Evolutionary conservation across 2,113 vertebrate genomes (phyloP), one percentile per base, ranked within the genome.

Genomic region (Carassius carassius): DNA sequence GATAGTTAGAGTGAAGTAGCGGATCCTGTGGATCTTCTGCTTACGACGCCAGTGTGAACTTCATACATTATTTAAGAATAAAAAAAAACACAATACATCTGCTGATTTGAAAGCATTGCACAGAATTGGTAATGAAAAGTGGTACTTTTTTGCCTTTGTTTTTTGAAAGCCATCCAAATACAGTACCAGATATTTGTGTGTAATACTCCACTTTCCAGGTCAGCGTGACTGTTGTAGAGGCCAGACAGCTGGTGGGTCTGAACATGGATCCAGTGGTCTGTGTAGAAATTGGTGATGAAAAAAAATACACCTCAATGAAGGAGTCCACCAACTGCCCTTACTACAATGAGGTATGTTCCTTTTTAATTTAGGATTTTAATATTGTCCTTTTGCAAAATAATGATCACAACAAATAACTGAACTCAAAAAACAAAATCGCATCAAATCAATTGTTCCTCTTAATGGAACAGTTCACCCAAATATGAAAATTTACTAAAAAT

Each of bases 221-320:
- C 88, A 99, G 96, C 88, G 85, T 99, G 92, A 99, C 97, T 0
- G 88, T 99, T 67, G 96, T 99, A 0, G 98, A 99, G 90, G 98
- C 96, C 9, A 94, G 98, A 88, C 98, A 99, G 94, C 94, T 99
- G 11, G 95, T 99, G 75, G 98, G 98, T 29, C 93, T 98, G 80
- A 99, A 99, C 92, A 98, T 99, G 98, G 98, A 99, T 90, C 98
- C 98, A 0, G 96, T 99, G 91, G 98, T 99, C 16, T 98, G 97
- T 0, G 97, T 99, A 88, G 98, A 99, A 89, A 97, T 99, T 0
- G 98, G 98, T 1, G 98, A 99, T 0, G 98, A 99, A 78, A 99
- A 99, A 89, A 99, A 99, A 75, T 98, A 96, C 93, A 99, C 98
- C 0, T 99, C 97, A 29, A 99, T 99, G 98, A 99, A 99, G 91